These are phyloP conservation scores for Drosophila neonasuta DNA, from an alignment of 2,888 invertebrate species.

Conservation along the genomic window DNA sequence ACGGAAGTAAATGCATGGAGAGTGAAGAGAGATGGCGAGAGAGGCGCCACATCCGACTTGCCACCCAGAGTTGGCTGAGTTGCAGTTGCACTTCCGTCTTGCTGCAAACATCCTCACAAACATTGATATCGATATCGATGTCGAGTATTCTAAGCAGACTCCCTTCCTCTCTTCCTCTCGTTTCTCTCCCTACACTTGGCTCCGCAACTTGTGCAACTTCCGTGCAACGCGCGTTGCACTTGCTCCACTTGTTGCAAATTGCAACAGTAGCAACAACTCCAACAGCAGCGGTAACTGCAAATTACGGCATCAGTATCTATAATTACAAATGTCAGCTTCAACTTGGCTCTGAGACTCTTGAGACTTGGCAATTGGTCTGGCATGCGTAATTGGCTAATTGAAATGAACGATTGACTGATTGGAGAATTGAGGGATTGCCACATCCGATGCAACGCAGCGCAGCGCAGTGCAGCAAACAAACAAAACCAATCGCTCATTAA, in stretches of 20 bases:
- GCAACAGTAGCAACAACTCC: constrained; percentile 10
- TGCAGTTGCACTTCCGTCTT: constrained; percentile 55
- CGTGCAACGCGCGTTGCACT: constrained; percentile 43
- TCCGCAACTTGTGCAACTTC: constrained; percentile 49
- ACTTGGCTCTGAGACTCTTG: constrained; percentile 4
- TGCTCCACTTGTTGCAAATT: constrained; percentile 42
- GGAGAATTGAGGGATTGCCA: constrained; percentile 52
- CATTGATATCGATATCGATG: constrained; percentile 8
- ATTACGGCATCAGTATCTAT: constrained; percentile 48
- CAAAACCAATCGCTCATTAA: constrained; percentile 34
- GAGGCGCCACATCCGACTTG: constrained; percentile 38
- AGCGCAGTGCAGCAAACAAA: constrained; percentile 3
- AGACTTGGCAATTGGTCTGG: constrained; percentile 48
- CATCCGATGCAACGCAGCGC: constrained; percentile 52
- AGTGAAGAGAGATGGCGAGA: not conserved
- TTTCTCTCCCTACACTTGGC: too few species aligned
- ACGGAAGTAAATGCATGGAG: not conserved
- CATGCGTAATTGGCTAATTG: constrained; percentile 75
- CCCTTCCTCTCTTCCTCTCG: too few species aligned
- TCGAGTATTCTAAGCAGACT: constrained; percentile 12
- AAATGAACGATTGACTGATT: constrained; percentile 47
- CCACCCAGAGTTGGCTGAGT: constrained; percentile 16
- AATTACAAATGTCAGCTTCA: constrained; percentile 48
- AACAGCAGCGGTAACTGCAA: constrained; percentile 48
- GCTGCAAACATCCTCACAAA: not conserved